Conservation (phyloP, 2,113 vertebrate genomes). For the Prolemur simus region DNA sequence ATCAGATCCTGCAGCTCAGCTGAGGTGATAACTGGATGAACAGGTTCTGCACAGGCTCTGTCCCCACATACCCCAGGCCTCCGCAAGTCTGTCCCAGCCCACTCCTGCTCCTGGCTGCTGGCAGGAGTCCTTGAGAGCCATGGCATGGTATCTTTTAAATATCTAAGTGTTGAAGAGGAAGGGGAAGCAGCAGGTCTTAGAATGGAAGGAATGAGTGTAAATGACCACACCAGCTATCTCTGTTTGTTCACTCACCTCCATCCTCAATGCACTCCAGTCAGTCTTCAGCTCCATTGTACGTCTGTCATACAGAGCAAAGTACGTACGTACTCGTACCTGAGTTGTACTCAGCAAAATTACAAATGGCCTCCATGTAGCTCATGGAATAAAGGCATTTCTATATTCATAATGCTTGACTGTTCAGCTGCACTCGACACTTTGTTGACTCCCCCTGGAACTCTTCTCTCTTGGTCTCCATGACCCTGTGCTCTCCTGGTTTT, state of each 20-base stretch:
- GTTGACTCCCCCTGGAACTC: background rate
- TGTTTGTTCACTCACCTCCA: background rate
- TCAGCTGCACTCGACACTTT: background rate
- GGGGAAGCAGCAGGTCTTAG: background rate
- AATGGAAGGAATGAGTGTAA: background rate
- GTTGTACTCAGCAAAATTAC: background rate
- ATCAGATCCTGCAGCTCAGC: background rate
- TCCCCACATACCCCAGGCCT: background rate
- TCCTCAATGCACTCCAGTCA: background rate
- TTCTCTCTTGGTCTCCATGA: background rate
- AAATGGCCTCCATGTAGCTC: background rate
- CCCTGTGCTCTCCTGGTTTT: fast-evolving
- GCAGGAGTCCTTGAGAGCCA: background rate
- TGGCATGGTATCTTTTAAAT: background rate
- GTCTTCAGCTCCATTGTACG: background rate
- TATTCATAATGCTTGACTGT: background rate
- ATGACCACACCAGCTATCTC: background rate
- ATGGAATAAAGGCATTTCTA: background rate
- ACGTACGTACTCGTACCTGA: no score
- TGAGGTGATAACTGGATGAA: background rate
- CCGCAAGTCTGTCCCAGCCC: background rate
- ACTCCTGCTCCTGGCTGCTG: background rate
- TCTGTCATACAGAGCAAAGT: no score
- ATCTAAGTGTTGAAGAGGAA: background rate
- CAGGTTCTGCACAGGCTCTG: background rate